Conservation (phyloP, 2,888 invertebrate genomes). For the Piscicola geometra region DNA sequence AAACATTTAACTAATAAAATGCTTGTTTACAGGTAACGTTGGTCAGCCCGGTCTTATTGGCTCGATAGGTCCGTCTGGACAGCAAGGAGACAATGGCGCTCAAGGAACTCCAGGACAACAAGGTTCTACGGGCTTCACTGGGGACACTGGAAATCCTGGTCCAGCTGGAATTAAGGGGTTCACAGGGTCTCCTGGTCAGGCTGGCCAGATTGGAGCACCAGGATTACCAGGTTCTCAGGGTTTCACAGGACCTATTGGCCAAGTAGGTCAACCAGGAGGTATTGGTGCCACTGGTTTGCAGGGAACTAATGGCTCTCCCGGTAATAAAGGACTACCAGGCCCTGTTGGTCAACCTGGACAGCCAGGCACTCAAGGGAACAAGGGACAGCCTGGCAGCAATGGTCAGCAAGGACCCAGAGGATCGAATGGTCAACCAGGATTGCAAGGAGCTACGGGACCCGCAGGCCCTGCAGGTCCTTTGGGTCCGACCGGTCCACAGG, state of each 20-base stretch:
- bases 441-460: conserved; percentile 33
- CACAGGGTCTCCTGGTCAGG: conserved; percentile 35
- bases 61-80: conserved; percentile 51
- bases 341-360: conserved; percentile 36
- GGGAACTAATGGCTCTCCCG: conserved; percentile 37
- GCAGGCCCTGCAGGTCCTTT: conserved; percentile 26
- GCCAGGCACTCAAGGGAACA: conserved; percentile 36
- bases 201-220: conserved; percentile 36
- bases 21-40: background rate
- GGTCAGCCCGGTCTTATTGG: conserved; percentile 37
- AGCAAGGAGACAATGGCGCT: conserved; percentile 48
- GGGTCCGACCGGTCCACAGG: conserved; percentile 10
- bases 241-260: conserved; percentile 50
- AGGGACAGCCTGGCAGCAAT: conserved; percentile 38
- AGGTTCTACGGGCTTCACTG: conserved; percentile 32
- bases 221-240: conserved; percentile 38
- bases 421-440: conserved; percentile 38
- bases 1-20: no score
- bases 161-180: conserved; percentile 18
- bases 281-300: conserved; percentile 36
- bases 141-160: conserved; percentile 30
- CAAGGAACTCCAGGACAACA: conserved; percentile 16
- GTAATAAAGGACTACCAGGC: conserved; percentile 32
- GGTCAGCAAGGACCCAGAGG: conserved; percentile 38
- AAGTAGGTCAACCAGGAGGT: conserved; percentile 28